A percentile compares a stretch with the other conserved stretches of the same genome.
phyloP scores from a whole-genome alignment of 2,888 invertebrate species.

The Dusona sp. region DNA sequence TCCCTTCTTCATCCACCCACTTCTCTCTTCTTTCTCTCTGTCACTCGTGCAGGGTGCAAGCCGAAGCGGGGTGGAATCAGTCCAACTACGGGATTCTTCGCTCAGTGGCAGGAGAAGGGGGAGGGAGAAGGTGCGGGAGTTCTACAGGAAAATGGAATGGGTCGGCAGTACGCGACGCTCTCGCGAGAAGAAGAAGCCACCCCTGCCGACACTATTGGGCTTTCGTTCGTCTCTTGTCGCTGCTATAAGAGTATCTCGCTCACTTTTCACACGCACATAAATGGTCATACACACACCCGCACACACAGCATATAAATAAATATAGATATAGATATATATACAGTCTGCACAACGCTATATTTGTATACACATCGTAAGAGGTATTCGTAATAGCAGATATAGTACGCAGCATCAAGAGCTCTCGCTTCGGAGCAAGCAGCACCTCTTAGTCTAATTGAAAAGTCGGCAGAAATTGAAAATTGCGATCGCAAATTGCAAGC shows the following conservation, averaged over 20 bases:
- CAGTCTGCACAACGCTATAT: constrained; percentile 9
- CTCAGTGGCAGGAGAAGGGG: neutral
- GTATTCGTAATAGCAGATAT: constrained; percentile 66
- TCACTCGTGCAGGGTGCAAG: constrained; percentile 21
- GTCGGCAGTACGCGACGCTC: constrained; percentile 50
- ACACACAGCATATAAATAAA: constrained; percentile 21
- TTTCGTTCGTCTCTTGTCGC: constrained; percentile 44
- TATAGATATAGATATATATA: constrained; percentile 34
- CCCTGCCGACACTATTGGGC: constrained; percentile 60
- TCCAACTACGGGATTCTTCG: constrained; percentile 64
- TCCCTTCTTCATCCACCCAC: neutral
- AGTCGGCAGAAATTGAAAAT: constrained; percentile 85
- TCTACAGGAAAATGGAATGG: constrained; percentile 27
- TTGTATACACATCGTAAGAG: constrained; percentile 32
- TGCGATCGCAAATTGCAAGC: constrained; percentile 85
- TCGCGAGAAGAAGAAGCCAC: constrained; percentile 59
- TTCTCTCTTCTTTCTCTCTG: neutral
- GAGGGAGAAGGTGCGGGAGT: constrained; percentile 9
- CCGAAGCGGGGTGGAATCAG: constrained; percentile 59
- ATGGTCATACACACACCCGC: constrained; percentile 28
- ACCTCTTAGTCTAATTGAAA: constrained; percentile 85
- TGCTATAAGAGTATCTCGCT: constrained; percentile 14
- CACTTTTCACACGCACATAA: constrained; percentile 18
- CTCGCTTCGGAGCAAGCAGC: constrained; percentile 72
- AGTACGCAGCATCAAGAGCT: constrained; percentile 47